Base-by-base conservation (phyloP, 2,888 invertebrate genomes). In the Oxyteleia sp. region DNA sequence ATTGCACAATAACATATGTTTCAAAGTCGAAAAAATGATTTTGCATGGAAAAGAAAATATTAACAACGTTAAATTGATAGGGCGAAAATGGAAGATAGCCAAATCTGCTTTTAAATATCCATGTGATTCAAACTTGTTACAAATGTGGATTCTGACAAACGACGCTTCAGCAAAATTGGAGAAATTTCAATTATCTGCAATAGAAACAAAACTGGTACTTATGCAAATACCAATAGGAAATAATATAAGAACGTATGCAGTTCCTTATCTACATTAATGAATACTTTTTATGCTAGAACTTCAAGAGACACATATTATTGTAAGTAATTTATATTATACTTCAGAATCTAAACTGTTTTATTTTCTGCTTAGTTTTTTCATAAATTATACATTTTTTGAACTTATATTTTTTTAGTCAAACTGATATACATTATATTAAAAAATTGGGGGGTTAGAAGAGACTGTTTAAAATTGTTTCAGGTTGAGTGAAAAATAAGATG, bases 131-230 rank as follows among this genome's bases (percentile, higher is more conserved):
- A 4, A 32, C 15, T 32, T 53, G 13, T 53, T 29, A 32, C 53
- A 53, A 53, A 53, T 53, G 26, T 53, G 53, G 29, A 7, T 7
- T 51, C n/a, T 51, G 4, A 51, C 26, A 26, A 26, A 26, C 26
- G 26, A 26, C 26, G 26, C 26, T 26, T 26, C 26, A 26, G 26
- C 5, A 32, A 32, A 32, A 32, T 32, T 32, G 10, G 10, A 32
- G 10, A 32, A 10, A 10, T 4, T 32, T 32, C 32, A 8, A 32
- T 32, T 32, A 10, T 4, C 32, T 32, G 8, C 10, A 32, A 32
- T 32, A 10, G 8, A 32, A 8, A 32, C 8, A 47, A 47, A 20
- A 47, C 3, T 47, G 47, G 18, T 47, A 18, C 26, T 26, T 26
- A 32, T 32, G 32, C 32, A 8, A 10, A 1, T 32, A 32, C 10